phyloP scores from a whole-genome alignment of 2,113 vertebrate species.

The Corythornis vintsioides region DNA sequence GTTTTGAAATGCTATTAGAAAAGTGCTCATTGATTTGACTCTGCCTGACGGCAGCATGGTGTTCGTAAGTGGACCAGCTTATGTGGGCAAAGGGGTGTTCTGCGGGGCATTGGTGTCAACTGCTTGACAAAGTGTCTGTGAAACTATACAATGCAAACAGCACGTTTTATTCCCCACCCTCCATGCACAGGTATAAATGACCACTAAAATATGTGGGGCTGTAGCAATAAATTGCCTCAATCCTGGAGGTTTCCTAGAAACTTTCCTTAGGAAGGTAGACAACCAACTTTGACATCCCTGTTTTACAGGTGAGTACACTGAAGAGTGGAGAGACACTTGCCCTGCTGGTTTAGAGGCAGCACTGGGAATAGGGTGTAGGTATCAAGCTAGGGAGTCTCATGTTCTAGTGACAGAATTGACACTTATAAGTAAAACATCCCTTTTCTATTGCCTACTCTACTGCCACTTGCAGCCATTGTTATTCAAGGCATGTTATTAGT shows the following conservation, averaged over 20 bases:
- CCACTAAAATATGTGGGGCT: not conserved
- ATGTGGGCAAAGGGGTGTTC: not conserved
- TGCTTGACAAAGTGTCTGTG: not conserved
- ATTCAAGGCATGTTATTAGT: conserved; percentile 60
- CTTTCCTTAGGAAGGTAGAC: not conserved
- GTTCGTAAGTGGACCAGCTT: not conserved
- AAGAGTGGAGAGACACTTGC: not conserved
- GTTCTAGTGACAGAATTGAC: not conserved
- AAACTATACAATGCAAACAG: not conserved
- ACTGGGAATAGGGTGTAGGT: not conserved
- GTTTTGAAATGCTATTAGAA: not conserved
- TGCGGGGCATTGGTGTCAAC: not conserved
- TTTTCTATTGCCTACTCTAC: not conserved
- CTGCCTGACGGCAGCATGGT: fast-evolving
- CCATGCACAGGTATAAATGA: not conserved
- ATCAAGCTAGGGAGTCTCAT: not conserved
- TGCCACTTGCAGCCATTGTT: conserved; percentile 46
- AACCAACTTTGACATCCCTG: fast-evolving
- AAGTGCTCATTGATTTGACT: fast-evolving
- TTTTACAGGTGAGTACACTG: not conserved
- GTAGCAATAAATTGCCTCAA: not conserved
- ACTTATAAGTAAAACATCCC: not conserved
- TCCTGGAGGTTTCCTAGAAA: not conserved
- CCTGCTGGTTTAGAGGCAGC: not conserved
- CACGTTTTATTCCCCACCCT: not conserved